Percentiles rank a stretch among this genome's conserved stretches.
These are phyloP conservation scores for Lanistes nyassanus DNA, from an alignment of 1,140 invertebrate species.

Conservation along the genomic window DNA sequence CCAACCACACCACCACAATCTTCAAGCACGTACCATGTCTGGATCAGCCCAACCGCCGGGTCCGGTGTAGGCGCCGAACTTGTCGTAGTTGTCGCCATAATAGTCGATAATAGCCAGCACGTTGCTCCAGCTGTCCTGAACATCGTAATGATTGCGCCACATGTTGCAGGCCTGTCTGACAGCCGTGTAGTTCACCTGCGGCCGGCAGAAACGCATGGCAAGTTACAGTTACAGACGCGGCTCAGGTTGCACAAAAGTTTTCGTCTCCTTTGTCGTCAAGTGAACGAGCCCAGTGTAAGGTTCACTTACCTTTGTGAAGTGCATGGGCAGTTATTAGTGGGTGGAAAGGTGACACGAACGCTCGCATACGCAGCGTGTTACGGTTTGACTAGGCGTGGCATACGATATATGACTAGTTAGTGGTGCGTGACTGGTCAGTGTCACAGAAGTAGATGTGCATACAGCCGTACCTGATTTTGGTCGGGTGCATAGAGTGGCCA, in stretches of 20 bases:
- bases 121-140: slow-evolving; percentile 92
- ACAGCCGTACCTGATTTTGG: background rate
- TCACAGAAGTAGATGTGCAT: background rate
- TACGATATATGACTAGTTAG: background rate
- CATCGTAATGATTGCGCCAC: slow-evolving; percentile 96
- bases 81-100: slow-evolving; percentile 93
- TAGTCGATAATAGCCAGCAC: slow-evolving; percentile 93
- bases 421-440: background rate
- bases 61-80: slow-evolving; percentile 87
- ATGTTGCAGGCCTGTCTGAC: slow-evolving; percentile 91
- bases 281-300: too few species aligned
- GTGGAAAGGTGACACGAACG: background rate
- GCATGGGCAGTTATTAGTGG: background rate
- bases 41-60: slow-evolving; percentile 99
- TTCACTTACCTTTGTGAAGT: background rate
- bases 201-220: background rate
- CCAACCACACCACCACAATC: too few species aligned
- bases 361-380: background rate
- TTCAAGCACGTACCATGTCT: too few species aligned
- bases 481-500: slow-evolving; percentile 10
- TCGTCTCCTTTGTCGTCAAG: background rate
- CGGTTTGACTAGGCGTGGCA: background rate
- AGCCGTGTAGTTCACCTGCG: slow-evolving; percentile 23
- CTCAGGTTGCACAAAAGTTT: background rate
- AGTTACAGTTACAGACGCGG: background rate